These are phyloP conservation scores for Brachionus paranguensis DNA, from an alignment of 1,140 invertebrate genomes.

Conservation along the genomic window DNA sequence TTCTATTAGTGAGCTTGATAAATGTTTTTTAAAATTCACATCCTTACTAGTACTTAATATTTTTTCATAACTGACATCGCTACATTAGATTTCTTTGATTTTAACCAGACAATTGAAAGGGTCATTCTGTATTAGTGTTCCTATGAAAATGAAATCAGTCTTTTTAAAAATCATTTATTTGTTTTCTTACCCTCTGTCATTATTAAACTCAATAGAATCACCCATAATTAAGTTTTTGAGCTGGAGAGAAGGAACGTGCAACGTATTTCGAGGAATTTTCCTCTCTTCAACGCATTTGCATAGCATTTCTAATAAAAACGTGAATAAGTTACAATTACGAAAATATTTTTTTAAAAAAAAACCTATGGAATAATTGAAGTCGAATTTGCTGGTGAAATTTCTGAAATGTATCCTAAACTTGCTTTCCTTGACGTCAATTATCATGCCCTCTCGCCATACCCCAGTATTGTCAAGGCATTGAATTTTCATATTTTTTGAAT, in stretches of 20 bases:
- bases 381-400: conserved; percentile 15
- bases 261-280: not conserved
- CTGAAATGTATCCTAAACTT: not conserved
- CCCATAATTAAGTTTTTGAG: conserved; percentile 1
- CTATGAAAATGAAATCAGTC: not conserved
- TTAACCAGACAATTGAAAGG: not conserved
- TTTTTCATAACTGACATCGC: not conserved
- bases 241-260: not conserved
- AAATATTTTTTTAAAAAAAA: not conserved
- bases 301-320: not conserved
- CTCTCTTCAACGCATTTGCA: not conserved
- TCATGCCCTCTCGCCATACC: not conserved
- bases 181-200: not conserved
- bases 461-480: not conserved
- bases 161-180: not conserved
- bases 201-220: not conserved
- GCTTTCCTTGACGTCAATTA: not conserved
- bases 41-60: conserved; percentile 7
- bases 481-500: conserved; percentile 2
- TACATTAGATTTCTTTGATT: not conserved
- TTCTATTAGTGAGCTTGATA: not conserved
- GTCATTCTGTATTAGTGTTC: conserved; percentile 1
- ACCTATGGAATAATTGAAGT: not conserved
- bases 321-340: not conserved
- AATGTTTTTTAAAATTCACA: not conserved